Conservation (phyloP, 1,140 invertebrate species). For the Macrostomum lignano region DNA sequence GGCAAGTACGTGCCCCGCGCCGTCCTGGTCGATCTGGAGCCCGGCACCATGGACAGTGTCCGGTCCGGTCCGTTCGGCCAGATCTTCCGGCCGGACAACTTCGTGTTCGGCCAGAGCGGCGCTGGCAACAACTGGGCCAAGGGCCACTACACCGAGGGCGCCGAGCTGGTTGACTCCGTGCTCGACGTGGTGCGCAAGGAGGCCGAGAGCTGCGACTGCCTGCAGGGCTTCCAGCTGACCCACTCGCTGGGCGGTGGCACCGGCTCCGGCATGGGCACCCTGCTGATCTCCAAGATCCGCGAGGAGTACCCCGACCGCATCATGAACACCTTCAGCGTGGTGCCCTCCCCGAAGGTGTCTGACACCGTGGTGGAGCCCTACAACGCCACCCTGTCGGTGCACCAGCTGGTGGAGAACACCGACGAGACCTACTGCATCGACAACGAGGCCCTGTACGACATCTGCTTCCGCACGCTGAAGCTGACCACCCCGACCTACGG, state of each 20-base stretch:
- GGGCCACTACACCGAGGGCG: slow-evolving; percentile 63
- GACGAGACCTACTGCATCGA: slow-evolving; percentile 35
- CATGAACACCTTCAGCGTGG: slow-evolving; percentile 21
- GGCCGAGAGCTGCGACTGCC: slow-evolving; percentile 40
- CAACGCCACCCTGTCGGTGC: slow-evolving; percentile 38
- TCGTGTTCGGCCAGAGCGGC: slow-evolving; percentile 31
- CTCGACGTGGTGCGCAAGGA: slow-evolving; percentile 20
- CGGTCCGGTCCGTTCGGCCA: slow-evolving; percentile 21
- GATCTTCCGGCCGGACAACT: slow-evolving; percentile 21
- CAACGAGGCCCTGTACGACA: slow-evolving; percentile 59
- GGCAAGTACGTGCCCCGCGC: slow-evolving; percentile 65
- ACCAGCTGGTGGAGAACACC: slow-evolving; percentile 46
- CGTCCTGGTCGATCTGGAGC: slow-evolving; percentile 42
- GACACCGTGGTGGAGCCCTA: slow-evolving; percentile 34
- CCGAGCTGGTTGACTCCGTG: slow-evolving; percentile 18
- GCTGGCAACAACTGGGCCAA: slow-evolving; percentile 60
- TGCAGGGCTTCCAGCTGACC: slow-evolving; percentile 44
- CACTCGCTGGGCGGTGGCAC: slow-evolving; percentile 46
- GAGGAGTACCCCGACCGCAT: slow-evolving; percentile 30
- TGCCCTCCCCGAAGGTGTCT: slow-evolving; percentile 10
- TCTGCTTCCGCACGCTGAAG: slow-evolving; percentile 64
- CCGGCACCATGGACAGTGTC: slow-evolving; percentile 23
- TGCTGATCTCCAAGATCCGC: slow-evolving; percentile 33
- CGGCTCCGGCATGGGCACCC: slow-evolving; percentile 55
- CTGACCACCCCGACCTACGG: slow-evolving; percentile 38